Evolutionary conservation across 2,888 invertebrate genomes (phyloP).

Genomic region (Apeira syringaria): DNA sequence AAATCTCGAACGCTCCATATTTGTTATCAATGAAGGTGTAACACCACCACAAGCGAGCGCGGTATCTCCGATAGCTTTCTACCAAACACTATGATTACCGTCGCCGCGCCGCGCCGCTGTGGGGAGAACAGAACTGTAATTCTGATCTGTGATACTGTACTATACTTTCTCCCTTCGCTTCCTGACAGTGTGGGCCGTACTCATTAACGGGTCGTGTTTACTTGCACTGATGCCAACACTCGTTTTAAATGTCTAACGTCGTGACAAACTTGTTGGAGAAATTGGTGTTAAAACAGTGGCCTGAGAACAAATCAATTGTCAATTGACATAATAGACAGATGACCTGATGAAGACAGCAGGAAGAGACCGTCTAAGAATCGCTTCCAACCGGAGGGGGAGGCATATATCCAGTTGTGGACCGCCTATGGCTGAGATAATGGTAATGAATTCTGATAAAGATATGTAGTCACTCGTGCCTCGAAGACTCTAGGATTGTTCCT

Average conservation of each 20-base stretch:
- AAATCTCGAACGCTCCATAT: background rate
- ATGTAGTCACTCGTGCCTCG: too few relatives aligned
- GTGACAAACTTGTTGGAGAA: background rate
- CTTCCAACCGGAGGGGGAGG: too few relatives aligned
- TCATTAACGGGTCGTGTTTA: slow-evolving; percentile 27
- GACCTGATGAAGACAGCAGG: too few relatives aligned
- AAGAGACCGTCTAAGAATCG: too few relatives aligned
- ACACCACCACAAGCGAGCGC: slow-evolving; percentile 2
- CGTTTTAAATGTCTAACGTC: slow-evolving; percentile 1
- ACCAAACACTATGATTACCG: slow-evolving; percentile 58
- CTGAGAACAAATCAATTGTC: too few relatives aligned
- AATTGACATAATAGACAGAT: too few relatives aligned
- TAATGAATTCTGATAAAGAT: too few relatives aligned
- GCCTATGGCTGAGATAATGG: too few relatives aligned
- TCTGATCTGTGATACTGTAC: slow-evolving; percentile 48
- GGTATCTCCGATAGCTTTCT: slow-evolving; percentile 48
- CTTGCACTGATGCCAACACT: background rate
- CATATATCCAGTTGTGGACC: too few relatives aligned
- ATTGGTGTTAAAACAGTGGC: background rate
- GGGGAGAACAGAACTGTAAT: slow-evolving; percentile 46
- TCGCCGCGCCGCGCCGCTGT: slow-evolving; percentile 27
- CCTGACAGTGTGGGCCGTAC: slow-evolving; percentile 17
- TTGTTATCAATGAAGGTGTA: slow-evolving; percentile 5
- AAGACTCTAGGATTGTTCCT: too few relatives aligned
- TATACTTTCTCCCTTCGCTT: slow-evolving; percentile 27